Conservation (phyloP, 1,140 invertebrate genomes). For the Aphaenogaster ashmeadi region DNA sequence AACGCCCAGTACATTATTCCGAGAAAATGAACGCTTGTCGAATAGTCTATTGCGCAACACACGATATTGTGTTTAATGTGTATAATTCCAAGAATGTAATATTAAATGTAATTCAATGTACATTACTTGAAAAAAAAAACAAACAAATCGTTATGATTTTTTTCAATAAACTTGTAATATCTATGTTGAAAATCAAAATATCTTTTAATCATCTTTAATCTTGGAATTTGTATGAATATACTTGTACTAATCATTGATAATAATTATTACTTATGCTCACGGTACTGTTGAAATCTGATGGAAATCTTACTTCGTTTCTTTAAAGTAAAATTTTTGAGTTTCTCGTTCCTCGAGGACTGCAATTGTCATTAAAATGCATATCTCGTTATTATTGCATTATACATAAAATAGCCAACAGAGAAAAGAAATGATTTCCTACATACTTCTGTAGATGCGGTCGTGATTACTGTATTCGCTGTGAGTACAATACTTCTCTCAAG, state of each 20-base stretch:
- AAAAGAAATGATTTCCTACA: conserved; percentile 7
- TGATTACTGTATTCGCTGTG: not conserved
- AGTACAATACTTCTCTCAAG: conserved; percentile 25
- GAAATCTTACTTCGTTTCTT: conserved; percentile 78
- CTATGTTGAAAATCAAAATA: not conserved
- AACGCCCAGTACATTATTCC: conserved; percentile 74
- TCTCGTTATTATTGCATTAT: conserved; percentile 1
- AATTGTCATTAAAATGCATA: conserved; percentile 41
- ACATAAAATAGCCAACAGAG: not conserved
- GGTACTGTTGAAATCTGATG: conserved; percentile 59
- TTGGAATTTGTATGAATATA: not conserved
- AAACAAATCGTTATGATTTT: not conserved
- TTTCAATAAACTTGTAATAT: not conserved
- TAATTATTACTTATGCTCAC: conserved; percentile 10
- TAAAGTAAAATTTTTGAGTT: conserved; percentile 60
- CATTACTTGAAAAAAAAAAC: conserved; percentile 68
- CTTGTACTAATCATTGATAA: not conserved
- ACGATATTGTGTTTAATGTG: conserved; percentile 81
- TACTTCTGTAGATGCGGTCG: conserved; percentile 25
- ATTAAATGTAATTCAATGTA: conserved; percentile 85
- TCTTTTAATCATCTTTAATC: not conserved
- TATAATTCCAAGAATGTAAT: conserved; percentile 83
- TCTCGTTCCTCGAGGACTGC: conserved; percentile 9
- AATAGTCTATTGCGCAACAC: conserved; percentile 72
- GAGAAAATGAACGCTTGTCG: conserved; percentile 75